Evolutionary conservation across 2,113 vertebrate genomes (phyloP).

Genomic region (Prionailurus viverrinus): DNA sequence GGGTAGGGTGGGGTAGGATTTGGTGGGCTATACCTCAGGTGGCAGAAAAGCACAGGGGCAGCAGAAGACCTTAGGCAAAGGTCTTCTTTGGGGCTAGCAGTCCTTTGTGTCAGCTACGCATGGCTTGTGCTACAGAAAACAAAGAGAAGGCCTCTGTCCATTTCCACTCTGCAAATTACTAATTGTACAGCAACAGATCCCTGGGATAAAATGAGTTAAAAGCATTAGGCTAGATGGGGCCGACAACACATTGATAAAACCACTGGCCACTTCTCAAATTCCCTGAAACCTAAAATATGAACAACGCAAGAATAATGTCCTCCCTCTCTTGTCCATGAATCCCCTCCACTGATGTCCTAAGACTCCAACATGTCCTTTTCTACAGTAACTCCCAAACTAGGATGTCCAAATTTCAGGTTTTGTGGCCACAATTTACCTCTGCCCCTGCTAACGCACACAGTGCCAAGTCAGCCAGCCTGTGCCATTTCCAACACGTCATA

Average conservation of each 20-base stretch:
- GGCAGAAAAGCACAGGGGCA: background rate
- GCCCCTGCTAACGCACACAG: constrained; percentile 31
- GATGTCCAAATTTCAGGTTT: constrained; percentile 53
- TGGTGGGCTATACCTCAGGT: background rate
- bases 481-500: constrained; percentile 64
- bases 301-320: constrained; percentile 5
- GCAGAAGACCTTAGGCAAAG: background rate
- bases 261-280: constrained; percentile 58
- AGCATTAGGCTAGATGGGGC: constrained; percentile 37
- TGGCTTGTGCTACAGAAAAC: background rate
- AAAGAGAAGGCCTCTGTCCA: constrained; percentile 32
- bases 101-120: constrained; percentile 1
- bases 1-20: background rate
- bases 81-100: background rate
- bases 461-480: constrained; percentile 75
- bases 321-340: background rate
- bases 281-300: constrained; percentile 57
- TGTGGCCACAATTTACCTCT: constrained; percentile 38
- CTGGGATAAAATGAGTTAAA: constrained; percentile 29
- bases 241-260: background rate
- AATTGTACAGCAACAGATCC: constrained; percentile 13
- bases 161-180: constrained; percentile 11
- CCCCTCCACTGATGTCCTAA: background rate
- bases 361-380: background rate
- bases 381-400: constrained; percentile 41